phyloP scores from a whole-genome alignment of 1,140 invertebrate species.

The Dendrolimus kikuchii region DNA sequence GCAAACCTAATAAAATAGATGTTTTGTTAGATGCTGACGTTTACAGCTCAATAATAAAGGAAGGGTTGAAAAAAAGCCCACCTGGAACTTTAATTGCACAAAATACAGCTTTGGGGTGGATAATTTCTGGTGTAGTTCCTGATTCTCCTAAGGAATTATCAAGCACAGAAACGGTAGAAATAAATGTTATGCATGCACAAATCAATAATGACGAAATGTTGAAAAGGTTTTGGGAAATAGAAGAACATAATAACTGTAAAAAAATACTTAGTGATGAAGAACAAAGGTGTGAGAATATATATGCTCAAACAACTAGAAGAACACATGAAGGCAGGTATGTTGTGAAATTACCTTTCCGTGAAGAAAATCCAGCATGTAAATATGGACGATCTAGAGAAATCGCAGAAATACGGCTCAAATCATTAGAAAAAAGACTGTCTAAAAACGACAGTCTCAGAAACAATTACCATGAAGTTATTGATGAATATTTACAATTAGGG shows the following conservation, averaged over 20 bases:
- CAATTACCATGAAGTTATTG: constrained; percentile 18
- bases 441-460: constrained; percentile 12
- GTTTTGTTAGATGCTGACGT: too few relatives aligned
- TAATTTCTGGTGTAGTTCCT: constrained; percentile 14
- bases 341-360: constrained; percentile 11
- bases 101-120: constrained; percentile 19
- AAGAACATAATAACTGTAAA: constrained; percentile 7
- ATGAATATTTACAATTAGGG: constrained; percentile 19
- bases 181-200: constrained; percentile 9
- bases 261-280: constrained; percentile 20
- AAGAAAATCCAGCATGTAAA: constrained; percentile 3
- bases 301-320: constrained; percentile 15
- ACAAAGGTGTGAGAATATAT: constrained; percentile 22
- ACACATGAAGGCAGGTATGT: constrained; percentile 22
- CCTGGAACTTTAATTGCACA: constrained; percentile 14
- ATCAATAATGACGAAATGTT: constrained; percentile 17
- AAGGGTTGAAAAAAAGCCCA: too few relatives aligned
- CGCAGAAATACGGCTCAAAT: too few relatives aligned
- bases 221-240: constrained; percentile 28
- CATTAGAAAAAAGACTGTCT: constrained; percentile 16
- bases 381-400: constrained; percentile 5
- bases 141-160: too few relatives aligned
- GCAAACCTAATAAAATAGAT: too few relatives aligned
- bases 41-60: too few relatives aligned
- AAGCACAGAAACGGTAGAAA: constrained; percentile 4